Conservation (phyloP, 1,140 invertebrate species). For the Helicorthomorpha holstii region DNA sequence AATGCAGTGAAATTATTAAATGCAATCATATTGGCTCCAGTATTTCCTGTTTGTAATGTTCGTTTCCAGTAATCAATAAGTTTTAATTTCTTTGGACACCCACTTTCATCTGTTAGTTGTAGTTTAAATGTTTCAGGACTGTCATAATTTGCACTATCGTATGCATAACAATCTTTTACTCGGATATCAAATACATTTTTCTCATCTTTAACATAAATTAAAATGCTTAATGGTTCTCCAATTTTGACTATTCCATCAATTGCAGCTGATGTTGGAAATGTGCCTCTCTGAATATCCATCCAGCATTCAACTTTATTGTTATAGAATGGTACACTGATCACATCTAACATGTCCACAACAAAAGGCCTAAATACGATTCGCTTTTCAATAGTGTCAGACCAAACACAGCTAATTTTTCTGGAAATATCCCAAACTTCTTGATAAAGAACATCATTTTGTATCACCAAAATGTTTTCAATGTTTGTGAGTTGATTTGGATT, state of each 20-base stretch:
- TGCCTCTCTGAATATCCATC: conserved; percentile 56
- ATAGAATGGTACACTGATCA: conserved; percentile 41
- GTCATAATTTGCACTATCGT: conserved; percentile 17
- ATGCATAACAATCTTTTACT: conserved; percentile 8
- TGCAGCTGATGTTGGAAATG: conserved; percentile 10
- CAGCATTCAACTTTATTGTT: conserved; percentile 45
- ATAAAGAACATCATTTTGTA: background rate
- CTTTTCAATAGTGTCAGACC: conserved; percentile 10
- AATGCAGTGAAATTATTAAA: conserved; percentile 51
- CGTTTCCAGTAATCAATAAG: conserved; percentile 45
- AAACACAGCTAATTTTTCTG: conserved; percentile 38
- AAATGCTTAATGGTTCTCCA: conserved; percentile 44
- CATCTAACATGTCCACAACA: conserved; percentile 49
- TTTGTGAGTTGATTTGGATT: background rate
- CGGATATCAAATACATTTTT: conserved; percentile 40
- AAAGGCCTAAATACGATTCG: conserved; percentile 21
- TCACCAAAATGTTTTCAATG: background rate
- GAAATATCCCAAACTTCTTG: conserved; percentile 38
- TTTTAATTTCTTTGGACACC: conserved; percentile 47
- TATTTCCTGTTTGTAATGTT: conserved; percentile 34
- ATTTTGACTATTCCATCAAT: conserved; percentile 13
- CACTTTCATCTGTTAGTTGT: conserved; percentile 42
- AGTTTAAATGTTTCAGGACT: conserved; percentile 37
- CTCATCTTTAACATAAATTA: conserved; percentile 47
- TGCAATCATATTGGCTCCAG: conserved; percentile 41